Evolutionary conservation across 2,797 vertebrate genomes (phyloP).

Genomic region (Takifugu ocellatus): DNA sequence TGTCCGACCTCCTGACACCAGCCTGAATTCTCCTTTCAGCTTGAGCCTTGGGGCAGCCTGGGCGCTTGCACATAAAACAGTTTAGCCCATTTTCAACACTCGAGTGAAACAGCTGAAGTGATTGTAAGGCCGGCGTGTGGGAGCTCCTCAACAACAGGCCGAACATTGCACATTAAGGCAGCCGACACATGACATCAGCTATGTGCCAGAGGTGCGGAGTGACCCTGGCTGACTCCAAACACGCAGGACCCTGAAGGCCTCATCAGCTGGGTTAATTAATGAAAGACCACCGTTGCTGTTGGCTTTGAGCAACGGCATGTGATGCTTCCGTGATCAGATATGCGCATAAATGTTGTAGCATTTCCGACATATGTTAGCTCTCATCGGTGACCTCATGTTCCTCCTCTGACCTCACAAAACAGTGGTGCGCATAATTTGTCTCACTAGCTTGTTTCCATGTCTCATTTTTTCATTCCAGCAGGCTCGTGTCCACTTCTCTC

Average conservation of each 20-base stretch:
- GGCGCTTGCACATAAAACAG: slow-evolving; percentile 29
- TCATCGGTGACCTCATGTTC: not conserved
- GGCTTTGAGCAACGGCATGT: slow-evolving; percentile 19
- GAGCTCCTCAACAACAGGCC: slow-evolving; percentile 15
- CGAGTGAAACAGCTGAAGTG: slow-evolving; percentile 48
- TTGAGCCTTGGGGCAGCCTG: slow-evolving; percentile 32
- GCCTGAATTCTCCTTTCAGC: slow-evolving; percentile 44
- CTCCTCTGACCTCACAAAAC: not conserved
- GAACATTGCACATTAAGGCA: slow-evolving; percentile 38
- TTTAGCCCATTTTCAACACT: slow-evolving; percentile 32
- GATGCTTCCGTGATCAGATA: slow-evolving; percentile 1
- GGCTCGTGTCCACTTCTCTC: slow-evolving; percentile 16
- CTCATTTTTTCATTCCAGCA: slow-evolving; percentile 1
- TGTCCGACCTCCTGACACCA: slow-evolving; percentile 47
- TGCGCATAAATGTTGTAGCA: not conserved
- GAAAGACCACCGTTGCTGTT: slow-evolving; percentile 18
- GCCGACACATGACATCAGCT: slow-evolving; percentile 44
- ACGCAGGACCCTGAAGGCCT: slow-evolving; percentile 18
- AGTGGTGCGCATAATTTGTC: no score
- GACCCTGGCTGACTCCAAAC: slow-evolving; percentile 45
- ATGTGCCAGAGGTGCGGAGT: slow-evolving; percentile 42
- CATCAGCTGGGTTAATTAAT: slow-evolving; percentile 21
- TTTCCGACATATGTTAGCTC: not conserved
- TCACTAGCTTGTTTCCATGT: no score
- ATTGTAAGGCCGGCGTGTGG: slow-evolving; percentile 33